Evolutionary conservation across 2,797 vertebrate species (phyloP).

Genomic region (Perodicticus potto): DNA sequence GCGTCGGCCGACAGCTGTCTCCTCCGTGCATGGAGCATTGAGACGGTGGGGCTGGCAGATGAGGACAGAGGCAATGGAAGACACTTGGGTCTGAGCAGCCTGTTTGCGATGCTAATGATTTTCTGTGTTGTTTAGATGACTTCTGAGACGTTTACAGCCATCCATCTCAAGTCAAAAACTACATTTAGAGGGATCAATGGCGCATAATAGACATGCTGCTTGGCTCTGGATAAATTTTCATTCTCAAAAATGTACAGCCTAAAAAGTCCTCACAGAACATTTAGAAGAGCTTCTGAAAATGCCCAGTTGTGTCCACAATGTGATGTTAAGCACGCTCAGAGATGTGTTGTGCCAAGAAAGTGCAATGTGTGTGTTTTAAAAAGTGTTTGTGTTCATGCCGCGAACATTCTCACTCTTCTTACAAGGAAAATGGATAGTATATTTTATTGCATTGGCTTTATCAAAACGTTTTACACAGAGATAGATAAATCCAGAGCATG

Average conservation of each 20-base stretch:
- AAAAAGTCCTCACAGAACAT: not conserved
- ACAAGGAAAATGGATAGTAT: not conserved
- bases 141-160: conserved; percentile 32
- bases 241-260: not conserved
- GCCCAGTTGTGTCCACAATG: not conserved
- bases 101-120: not conserved
- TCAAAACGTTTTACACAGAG: not conserved
- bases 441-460: not conserved
- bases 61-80: not conserved
- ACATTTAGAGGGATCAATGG: conserved; percentile 15
- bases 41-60: not conserved
- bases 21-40: rapidly evolving
- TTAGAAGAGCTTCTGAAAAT: not conserved
- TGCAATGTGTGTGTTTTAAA: not conserved
- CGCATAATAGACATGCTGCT: not conserved
- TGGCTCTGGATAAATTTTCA: not conserved
- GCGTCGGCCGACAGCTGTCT: not conserved
- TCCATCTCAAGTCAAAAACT: conserved; percentile 25
- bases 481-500: not conserved
- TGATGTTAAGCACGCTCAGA: not conserved
- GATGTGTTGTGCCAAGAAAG: not conserved
- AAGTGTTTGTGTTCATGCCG: not conserved
- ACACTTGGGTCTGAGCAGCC: not conserved
- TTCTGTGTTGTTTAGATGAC: not conserved
- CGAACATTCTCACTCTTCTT: not conserved